A percentile compares a stretch with the other conserved stretches of the same genome.
Conservation (phyloP, 2,797 vertebrate genomes). For the Gadopsis marmoratus region DNA sequence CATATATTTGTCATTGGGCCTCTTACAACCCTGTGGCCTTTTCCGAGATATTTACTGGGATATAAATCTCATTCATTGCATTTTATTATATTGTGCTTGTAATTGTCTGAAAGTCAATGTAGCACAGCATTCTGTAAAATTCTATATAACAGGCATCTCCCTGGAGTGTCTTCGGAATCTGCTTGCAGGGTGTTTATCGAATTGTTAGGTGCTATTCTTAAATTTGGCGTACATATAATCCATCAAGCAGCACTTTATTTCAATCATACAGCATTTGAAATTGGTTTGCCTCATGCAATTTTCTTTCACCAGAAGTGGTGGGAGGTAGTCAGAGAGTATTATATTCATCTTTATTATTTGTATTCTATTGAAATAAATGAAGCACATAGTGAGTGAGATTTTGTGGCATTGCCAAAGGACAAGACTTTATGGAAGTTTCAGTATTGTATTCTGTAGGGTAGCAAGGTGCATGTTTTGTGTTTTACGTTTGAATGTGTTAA, state of each 20-base stretch:
- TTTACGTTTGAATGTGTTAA: background rate
- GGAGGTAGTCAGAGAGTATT: background rate
- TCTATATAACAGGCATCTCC: background rate
- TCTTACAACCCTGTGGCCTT: background rate
- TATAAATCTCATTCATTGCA: background rate
- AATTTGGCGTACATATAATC: slow-evolving; percentile 1
- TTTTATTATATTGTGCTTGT: slow-evolving; percentile 15
- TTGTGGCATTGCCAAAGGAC: background rate
- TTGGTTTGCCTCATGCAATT: background rate
- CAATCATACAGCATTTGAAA: background rate
- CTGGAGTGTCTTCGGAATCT: slow-evolving; percentile 1
- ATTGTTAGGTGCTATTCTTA: slow-evolving; percentile 12
- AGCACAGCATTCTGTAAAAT: slow-evolving; percentile 13
- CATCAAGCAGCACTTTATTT: slow-evolving; percentile 9
- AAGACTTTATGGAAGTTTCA: background rate
- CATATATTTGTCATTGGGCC: background rate
- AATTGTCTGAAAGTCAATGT: slow-evolving; percentile 2
- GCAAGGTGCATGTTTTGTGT: background rate
- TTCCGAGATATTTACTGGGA: background rate
- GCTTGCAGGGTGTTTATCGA: background rate
- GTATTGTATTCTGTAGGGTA: background rate
- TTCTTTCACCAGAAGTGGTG: background rate
- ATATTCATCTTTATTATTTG: background rate
- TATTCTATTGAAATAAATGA: slow-evolving; percentile 1
- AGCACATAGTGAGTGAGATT: background rate